Conservation (phyloP, 2,888 invertebrate species). For the Brenthis ino region DNA sequence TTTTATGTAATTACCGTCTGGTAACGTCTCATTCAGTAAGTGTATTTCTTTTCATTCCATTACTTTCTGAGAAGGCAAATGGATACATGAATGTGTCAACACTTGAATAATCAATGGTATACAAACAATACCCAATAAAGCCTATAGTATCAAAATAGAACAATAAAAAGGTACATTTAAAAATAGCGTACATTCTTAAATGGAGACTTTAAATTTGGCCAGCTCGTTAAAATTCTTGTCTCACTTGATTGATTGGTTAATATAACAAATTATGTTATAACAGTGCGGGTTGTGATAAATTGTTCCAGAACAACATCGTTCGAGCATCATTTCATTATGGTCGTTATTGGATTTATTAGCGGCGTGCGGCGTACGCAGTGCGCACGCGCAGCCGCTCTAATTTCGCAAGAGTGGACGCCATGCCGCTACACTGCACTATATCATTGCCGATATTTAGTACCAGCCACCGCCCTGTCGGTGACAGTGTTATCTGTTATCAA, state of each 20-base stretch:
- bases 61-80: too few species aligned
- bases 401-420: conserved; percentile 70
- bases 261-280: conserved; percentile 40
- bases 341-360: conserved; percentile 45
- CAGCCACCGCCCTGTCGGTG: conserved; percentile 70
- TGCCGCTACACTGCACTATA: conserved; percentile 61
- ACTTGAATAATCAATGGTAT: too few species aligned
- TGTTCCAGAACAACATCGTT: conserved; percentile 25
- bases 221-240: conserved; percentile 17
- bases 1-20: too few species aligned
- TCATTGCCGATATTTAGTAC: conserved; percentile 68
- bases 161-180: background rate
- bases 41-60: too few species aligned
- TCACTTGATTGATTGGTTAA: conserved; percentile 30
- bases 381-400: conserved; percentile 63
- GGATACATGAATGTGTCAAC: too few species aligned
- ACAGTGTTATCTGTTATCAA: conserved; percentile 80
- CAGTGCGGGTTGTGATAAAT: conserved; percentile 40
- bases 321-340: conserved; percentile 41
- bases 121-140: too few species aligned
- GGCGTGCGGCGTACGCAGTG: conserved; percentile 43
- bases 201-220: conserved; percentile 11
- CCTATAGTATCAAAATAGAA: too few species aligned
- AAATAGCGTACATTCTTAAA: background rate
- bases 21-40: too few species aligned